Percentiles rank a stretch among this genome's conserved stretches.
These are phyloP conservation scores for Thecocarcelia acutangulata DNA, from an alignment of 2,888 invertebrate genomes.

Conservation along the genomic window DNA sequence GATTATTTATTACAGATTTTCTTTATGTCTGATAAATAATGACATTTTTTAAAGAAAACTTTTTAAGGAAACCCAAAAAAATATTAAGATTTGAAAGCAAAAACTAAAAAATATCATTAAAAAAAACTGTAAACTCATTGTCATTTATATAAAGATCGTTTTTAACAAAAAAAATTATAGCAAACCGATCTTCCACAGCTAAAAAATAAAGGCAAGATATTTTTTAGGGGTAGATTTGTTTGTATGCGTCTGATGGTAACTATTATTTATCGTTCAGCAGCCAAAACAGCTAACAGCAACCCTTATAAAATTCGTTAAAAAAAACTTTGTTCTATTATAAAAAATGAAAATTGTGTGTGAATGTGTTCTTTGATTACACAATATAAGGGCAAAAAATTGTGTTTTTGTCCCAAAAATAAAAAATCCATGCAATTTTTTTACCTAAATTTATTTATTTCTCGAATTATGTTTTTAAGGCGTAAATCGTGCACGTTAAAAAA, in stretches of 20 bases:
- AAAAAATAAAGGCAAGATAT: constrained; percentile 34
- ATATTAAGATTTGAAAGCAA: constrained; percentile 46
- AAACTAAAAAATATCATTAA: constrained; percentile 39
- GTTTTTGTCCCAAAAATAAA: constrained; percentile 56
- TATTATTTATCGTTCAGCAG: constrained; percentile 36
- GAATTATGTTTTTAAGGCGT: constrained; percentile 54
- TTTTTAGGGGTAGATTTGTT: constrained; percentile 60
- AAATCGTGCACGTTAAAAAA: constrained; percentile 54
- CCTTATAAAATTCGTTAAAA: constrained; percentile 24
- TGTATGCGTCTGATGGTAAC: not conserved
- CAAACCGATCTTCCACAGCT: constrained; percentile 71
- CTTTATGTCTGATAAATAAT: constrained; percentile 40
- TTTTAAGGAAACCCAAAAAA: constrained; percentile 46
- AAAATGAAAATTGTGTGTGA: constrained; percentile 34
- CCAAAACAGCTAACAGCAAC: constrained; percentile 44
- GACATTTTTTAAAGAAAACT: constrained; percentile 50
- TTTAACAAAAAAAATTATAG: constrained; percentile 62
- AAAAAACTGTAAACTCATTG: constrained; percentile 62
- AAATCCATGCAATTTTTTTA: constrained; percentile 60
- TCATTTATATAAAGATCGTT: constrained; percentile 61
- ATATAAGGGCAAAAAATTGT: constrained; percentile 46
- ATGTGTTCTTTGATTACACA: constrained; percentile 58
- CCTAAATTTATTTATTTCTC: constrained; percentile 32
- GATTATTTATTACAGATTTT: constrained; percentile 61
- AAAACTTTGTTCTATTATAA: constrained; percentile 50